Evolutionary conservation across 2,113 vertebrate species (phyloP).

Genomic region (Todiramphus saurophagus): DNA sequence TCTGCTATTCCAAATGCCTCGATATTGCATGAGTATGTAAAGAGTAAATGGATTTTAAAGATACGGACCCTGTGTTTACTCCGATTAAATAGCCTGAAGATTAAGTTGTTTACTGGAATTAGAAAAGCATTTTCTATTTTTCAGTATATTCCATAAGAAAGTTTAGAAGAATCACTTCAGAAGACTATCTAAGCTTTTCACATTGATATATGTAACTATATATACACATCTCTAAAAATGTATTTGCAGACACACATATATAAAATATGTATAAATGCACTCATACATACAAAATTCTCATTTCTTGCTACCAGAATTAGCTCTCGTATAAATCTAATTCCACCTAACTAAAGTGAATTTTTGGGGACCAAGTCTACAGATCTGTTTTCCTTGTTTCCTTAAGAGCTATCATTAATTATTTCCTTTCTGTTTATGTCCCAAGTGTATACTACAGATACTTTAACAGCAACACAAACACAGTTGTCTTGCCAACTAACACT

Average conservation of each 20-base stretch:
- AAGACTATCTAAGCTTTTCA: neutral
- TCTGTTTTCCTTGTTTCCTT: neutral
- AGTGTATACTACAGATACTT: neutral
- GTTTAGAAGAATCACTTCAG: neutral
- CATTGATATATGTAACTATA: neutral
- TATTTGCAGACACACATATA: neutral
- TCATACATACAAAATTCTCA: neutral
- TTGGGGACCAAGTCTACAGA: neutral
- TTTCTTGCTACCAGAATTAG: neutral
- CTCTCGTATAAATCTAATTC: neutral
- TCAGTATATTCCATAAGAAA: neutral
- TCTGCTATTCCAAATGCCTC: neutral
- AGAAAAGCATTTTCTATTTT: neutral
- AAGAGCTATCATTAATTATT: neutral
- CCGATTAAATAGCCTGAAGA: neutral
- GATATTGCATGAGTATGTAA: neutral
- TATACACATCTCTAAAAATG: neutral
- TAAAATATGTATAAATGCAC: neutral
- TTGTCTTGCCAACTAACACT: neutral
- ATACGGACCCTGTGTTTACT: neutral
- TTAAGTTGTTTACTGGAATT: neutral
- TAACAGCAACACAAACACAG: neutral
- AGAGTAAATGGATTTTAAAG: neutral
- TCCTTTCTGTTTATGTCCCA: neutral
- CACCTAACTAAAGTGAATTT: neutral